Conservation (phyloP, 2,888 invertebrate species). For the Plebejus argus region DNA sequence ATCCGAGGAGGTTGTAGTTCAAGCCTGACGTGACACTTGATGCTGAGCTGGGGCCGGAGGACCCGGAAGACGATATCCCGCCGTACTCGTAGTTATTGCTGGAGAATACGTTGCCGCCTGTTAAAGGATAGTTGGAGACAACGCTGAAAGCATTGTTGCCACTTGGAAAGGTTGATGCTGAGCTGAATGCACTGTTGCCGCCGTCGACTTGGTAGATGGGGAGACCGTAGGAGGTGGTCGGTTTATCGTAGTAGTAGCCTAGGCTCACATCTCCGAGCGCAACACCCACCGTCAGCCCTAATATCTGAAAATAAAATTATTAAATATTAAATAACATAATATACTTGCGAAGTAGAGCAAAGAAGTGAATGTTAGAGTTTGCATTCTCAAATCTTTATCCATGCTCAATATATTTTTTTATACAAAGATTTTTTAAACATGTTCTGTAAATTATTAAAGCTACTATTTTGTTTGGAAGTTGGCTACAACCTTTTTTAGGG, state of each 20-base stretch:
- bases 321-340: not conserved
- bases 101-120: slow-evolving; percentile 32
- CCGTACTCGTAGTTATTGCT: slow-evolving; percentile 20
- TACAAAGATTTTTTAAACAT: too few relatives aligned
- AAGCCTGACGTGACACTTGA: not conserved
- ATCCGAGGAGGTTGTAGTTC: slow-evolving; percentile 32
- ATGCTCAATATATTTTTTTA: too few relatives aligned
- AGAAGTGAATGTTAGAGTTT: too few relatives aligned
- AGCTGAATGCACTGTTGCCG: slow-evolving; percentile 37
- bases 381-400: too few relatives aligned
- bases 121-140: slow-evolving; percentile 27
- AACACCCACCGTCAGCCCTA: slow-evolving; percentile 55
- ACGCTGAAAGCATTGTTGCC: slow-evolving; percentile 38
- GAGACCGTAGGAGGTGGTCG: slow-evolving; percentile 66
- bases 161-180: slow-evolving; percentile 27
- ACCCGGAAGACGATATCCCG: not conserved
- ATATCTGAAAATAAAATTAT: slow-evolving; percentile 55
- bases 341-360: too few relatives aligned
- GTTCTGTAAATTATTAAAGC: too few relatives aligned
- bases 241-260: slow-evolving; percentile 68
- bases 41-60: not conserved
- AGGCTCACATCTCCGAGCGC: slow-evolving; percentile 61
- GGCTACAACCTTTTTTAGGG: too few relatives aligned
- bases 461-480: too few relatives aligned
- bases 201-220: slow-evolving; percentile 57